Evolutionary conservation across 2,113 vertebrate species (phyloP), one percentile per base, ranked within the genome.

Genomic region (Oryzias curvinotus): DNA sequence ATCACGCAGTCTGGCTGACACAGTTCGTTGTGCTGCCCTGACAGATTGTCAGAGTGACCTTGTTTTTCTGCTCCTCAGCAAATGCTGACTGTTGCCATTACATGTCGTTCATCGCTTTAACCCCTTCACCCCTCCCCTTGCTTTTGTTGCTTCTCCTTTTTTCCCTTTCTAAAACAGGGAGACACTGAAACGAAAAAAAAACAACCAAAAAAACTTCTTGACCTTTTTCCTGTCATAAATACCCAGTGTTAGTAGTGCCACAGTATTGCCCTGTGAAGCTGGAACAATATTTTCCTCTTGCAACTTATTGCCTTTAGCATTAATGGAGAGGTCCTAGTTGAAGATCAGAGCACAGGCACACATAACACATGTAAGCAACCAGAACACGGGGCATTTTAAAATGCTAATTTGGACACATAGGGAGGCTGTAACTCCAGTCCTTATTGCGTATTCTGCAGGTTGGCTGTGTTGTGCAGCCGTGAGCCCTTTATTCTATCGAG

Each of bases 401-500:
- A 87, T 90, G 87, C 67, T 87, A 83, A 89, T 86, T 77, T 68
- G 82, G 75, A 81, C 62, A 72, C 75, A 68, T 71, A 74, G 15
- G 55, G 69, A 77, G 71, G 62, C 75, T 64, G 71, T 87, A 86
- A 87, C 86, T 87, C 78, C 78, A 77, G 54, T 51, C 61, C 81
- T 90, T 79, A 85, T 87, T 82, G 82, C 82, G 69, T 72, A 91
- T 90, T 89, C 88, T 79, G 65, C 74, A 67, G 71, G 65, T 78
- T 69, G 61, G 63, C 80, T 84, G 78, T 72, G 83, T 83, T 88
- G 85, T 88, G 81, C 80, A 74, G 81, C 57, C 51, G 82, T 73
- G 82, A 86, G 78, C 76, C 78, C 73, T 76, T 89, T 86, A 88
- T 88, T 87, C 86, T 87, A 84, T 88, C 77, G 75, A 78, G 72